Conservation (phyloP, 2,113 vertebrate genomes). For the Amblyornis subalaris region DNA sequence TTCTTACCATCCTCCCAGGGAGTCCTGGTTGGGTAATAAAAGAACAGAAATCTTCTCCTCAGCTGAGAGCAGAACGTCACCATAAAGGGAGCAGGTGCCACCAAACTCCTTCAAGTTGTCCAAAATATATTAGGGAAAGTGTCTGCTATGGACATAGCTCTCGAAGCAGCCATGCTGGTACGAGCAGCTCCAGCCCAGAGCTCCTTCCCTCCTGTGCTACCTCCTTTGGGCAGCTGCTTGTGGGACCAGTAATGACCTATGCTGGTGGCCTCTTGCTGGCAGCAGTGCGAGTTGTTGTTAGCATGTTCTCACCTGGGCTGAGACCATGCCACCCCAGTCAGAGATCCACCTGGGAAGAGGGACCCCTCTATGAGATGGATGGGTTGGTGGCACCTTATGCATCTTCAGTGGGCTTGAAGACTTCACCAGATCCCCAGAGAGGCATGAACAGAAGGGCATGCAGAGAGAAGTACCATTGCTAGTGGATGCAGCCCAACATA, state of each 20-base stretch:
- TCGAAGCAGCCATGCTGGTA: fast-evolving
- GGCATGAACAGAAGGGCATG: not conserved
- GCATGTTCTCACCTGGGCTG: not conserved
- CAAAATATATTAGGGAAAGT: not conserved
- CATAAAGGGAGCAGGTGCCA: not conserved
- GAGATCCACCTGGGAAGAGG: not conserved
- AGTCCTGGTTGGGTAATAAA: not conserved
- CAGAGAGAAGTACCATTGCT: not conserved
- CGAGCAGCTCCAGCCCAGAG: not conserved
- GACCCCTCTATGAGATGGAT: not conserved
- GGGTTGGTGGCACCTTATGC: not conserved
- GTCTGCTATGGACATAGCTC: not conserved
- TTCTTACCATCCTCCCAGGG: not conserved
- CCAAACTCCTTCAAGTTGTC: not conserved
- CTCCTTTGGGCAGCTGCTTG: not conserved
- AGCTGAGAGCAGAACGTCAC: not conserved
- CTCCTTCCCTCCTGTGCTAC: not conserved
- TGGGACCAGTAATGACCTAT: not conserved
- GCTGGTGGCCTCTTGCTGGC: not conserved
- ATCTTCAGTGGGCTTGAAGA: not conserved
- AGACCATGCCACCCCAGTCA: not conserved
- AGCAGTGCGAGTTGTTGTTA: not conserved
- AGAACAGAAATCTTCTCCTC: not conserved
- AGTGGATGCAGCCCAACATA: not conserved
- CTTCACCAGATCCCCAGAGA: not conserved